Evolutionary conservation across 1,140 invertebrate genomes (phyloP).

Genomic region (Arion vulgaris): DNA sequence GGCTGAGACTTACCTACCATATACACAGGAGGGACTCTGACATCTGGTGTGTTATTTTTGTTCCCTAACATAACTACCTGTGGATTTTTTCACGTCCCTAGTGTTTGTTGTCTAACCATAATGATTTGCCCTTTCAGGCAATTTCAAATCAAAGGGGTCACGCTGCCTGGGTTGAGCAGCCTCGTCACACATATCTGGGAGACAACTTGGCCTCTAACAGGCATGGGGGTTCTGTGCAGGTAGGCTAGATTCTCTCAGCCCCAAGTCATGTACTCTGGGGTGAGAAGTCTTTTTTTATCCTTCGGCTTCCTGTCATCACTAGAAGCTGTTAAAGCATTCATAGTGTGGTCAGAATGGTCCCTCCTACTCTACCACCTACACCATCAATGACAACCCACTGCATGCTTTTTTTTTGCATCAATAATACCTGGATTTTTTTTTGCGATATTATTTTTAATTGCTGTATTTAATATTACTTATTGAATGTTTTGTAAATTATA

Average conservation of each 20-base stretch:
- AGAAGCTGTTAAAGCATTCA: neutral
- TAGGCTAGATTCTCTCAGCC: conserved; percentile 73
- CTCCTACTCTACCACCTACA: neutral
- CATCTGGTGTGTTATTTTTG: neutral
- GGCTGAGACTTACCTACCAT: conserved; percentile 4
- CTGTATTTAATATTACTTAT: neutral
- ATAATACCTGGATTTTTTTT: neutral
- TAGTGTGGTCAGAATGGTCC: neutral
- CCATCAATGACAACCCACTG: neutral
- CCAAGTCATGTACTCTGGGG: neutral
- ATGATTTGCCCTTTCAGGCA: conserved; percentile 65
- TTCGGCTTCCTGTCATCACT: conserved; percentile 1
- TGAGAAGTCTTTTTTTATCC: neutral
- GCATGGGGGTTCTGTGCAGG: conserved; percentile 94
- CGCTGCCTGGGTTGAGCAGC: conserved; percentile 69
- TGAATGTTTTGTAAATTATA: neutral
- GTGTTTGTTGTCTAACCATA: conserved; percentile 35
- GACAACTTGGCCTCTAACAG: conserved; percentile 86
- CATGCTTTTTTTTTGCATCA: neutral
- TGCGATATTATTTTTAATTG: neutral
- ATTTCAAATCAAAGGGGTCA: conserved; percentile 66
- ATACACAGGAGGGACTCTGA: neutral
- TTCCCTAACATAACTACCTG: neutral
- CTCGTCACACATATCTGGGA: conserved; percentile 73
- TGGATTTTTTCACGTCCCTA: neutral